Evolutionary conservation across 2,888 invertebrate genomes (phyloP), one percentile per base, ranked within the genome.

Genomic region (Mesochorus sp.): DNA sequence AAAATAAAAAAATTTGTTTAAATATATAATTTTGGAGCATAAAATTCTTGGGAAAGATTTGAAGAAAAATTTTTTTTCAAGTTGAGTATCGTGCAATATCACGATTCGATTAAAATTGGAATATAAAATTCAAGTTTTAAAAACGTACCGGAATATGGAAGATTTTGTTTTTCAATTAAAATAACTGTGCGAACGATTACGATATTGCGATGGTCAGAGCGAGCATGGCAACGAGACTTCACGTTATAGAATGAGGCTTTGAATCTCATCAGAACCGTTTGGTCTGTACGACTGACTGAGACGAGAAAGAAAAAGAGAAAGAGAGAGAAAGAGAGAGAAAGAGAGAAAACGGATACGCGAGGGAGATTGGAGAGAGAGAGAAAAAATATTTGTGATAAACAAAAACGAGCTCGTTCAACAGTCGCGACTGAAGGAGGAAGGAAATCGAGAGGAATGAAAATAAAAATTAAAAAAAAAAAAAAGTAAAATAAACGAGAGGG

Each of bases 381-480:
- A 59, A 70, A 72, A 73, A 68, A 73, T 76, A 76, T 81, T 80
- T 62, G 44, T 66, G 76, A 80, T 81, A 81, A 81, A 79, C 67
- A 76, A 71, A n/a, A 79, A 70, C 70, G 42, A 59, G 34, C 42
- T 37, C 39, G 12, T 26, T 39, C 74, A 78, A 78, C 74, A 70
- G 78, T 74, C 74, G 78, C 2, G 26, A 21, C 49, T 73, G 72
- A 44, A 72, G 39, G 39, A 44, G 67, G 34, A 67, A 59, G 42
- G 59, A 66, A 71, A 78, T 70, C 61, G 64, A 75, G 75, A 75
- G 53, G 70, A 21, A 42, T 42, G 44, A 59, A 44, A 14, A 55
- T 31, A 47, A 57, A 47, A 55, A 34, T 19, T 28, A 55, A 14
- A 51, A 37, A 55, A 72, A 24, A 37, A 17, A 34, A 59, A 61